Evolutionary conservation across 2,888 invertebrate species (phyloP).

Genomic region (Thecocarcelia acutangulata): DNA sequence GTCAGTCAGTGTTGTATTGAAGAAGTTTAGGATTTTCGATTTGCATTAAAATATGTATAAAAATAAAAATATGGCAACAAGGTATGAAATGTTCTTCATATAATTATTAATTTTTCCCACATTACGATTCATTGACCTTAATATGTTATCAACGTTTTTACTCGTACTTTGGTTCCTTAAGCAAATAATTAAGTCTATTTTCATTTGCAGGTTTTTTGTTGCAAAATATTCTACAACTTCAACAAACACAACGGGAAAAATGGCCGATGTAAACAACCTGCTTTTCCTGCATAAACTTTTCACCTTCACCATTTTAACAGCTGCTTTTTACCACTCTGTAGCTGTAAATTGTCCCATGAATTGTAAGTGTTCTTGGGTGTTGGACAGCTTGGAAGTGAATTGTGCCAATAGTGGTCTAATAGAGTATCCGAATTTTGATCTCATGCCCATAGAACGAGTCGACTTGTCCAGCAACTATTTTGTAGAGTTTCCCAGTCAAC

Average conservation of each 20-base stretch:
- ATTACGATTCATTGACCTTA: no score
- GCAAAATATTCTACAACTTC: no score
- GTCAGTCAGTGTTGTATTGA: no score
- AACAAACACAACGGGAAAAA: neutral
- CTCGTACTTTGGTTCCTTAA: slow-evolving; percentile 1
- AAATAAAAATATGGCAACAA: no score
- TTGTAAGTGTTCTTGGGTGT: slow-evolving; percentile 78
- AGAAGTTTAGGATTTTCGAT: no score
- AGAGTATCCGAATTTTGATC: slow-evolving; percentile 74
- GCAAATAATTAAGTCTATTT: neutral
- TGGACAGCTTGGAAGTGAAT: slow-evolving; percentile 78
- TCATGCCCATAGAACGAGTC: slow-evolving; percentile 83
- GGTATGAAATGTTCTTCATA: no score
- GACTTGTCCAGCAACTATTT: slow-evolving; percentile 86
- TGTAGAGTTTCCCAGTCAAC: slow-evolving; percentile 82
- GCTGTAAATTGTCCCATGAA: slow-evolving; percentile 75
- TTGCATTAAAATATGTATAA: no score
- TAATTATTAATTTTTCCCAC: no score
- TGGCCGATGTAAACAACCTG: slow-evolving; percentile 1
- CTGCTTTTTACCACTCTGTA: neutral
- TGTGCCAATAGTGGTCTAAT: slow-evolving; percentile 75
- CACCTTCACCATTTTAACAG: neutral
- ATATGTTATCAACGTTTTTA: no score
- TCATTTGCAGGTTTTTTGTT: slow-evolving; percentile 7
- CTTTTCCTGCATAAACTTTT: neutral